A percentile compares a stretch with the other conserved stretches of the same genome.
Conservation (phyloP, 37 sponge, comb jelly and placozoan genomes). For the Beroe forskalii region DNA sequence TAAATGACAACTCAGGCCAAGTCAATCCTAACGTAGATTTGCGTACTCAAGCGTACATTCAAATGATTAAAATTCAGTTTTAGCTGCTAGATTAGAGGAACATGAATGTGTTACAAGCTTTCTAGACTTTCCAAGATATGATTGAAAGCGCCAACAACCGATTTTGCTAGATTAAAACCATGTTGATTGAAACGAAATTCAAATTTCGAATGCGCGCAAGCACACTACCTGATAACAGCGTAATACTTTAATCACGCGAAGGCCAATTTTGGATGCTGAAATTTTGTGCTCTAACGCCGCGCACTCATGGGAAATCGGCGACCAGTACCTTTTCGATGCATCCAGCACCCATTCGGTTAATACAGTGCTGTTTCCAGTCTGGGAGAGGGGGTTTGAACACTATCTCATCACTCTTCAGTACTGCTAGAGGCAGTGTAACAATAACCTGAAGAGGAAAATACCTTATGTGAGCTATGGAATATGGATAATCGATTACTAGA, state of each 20-base stretch:
- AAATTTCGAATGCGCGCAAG: no score
- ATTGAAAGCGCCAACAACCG: no score
- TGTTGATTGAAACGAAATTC: no score
- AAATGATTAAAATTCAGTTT: no score
- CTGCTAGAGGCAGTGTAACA: conserved; percentile 79
- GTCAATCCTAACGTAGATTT: no score
- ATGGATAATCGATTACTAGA: no score
- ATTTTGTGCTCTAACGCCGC: conserved; percentile 42
- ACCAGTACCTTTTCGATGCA: conserved; percentile 78
- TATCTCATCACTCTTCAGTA: conserved; percentile 71
- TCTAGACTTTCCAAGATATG: no score
- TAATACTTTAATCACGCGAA: background rate
- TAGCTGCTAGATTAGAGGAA: no score
- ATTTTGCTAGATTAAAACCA: no score
- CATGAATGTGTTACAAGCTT: no score
- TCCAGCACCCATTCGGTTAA: conserved; percentile 79
- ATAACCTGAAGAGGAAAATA: conserved; percentile 71
- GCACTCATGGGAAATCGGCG: background rate
- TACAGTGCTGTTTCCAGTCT: conserved; percentile 74
- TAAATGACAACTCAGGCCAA: no score
- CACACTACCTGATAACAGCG: conserved; percentile 56
- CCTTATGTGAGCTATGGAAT: background rate
- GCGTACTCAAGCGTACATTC: no score
- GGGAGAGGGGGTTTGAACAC: conserved; percentile 74
- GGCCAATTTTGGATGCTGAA: background rate